Percentiles rank a stretch among this genome's conserved stretches.
phyloP scores from a whole-genome alignment of 2,797 vertebrate species.

The Poliocrania exsul region DNA sequence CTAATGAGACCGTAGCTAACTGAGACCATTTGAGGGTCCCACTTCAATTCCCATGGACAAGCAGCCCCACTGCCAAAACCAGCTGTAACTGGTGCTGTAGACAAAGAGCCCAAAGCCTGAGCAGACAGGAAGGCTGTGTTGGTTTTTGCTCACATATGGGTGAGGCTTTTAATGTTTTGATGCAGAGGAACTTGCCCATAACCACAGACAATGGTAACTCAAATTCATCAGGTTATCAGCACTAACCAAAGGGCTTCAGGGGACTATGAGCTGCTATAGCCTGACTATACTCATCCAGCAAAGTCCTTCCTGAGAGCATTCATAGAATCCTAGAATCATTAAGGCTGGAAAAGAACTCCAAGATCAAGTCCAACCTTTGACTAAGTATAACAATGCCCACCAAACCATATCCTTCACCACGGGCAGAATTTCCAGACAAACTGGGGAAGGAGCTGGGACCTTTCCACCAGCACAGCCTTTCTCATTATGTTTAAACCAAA shows the following conservation, averaged over 20 bases:
- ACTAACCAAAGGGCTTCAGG: neutral
- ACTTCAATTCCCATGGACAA: neutral
- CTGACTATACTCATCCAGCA: neutral
- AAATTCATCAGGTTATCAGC: neutral
- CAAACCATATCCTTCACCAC: neutral
- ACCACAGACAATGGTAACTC: neutral
- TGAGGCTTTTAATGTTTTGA: neutral
- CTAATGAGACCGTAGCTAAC: neutral
- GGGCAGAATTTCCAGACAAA: neutral
- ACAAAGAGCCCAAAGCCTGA: conserved; percentile 17
- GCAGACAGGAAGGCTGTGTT: neutral
- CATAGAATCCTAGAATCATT: neutral
- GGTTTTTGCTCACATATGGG: neutral
- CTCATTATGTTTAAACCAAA: neutral
- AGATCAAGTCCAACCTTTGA: neutral
- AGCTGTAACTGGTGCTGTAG: neutral
- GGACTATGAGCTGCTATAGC: neutral
- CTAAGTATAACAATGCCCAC: rapidly evolving
- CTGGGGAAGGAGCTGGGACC: neutral
- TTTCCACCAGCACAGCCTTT: neutral
- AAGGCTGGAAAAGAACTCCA: neutral
- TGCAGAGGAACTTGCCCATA: neutral
- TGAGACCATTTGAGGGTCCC: neutral
- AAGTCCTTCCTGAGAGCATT: neutral
- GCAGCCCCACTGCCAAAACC: neutral